A percentile compares a stretch with the other conserved stretches of the same genome.
phyloP scores from a whole-genome alignment of 23 tunicate genomes.

The Styela clava region DNA sequence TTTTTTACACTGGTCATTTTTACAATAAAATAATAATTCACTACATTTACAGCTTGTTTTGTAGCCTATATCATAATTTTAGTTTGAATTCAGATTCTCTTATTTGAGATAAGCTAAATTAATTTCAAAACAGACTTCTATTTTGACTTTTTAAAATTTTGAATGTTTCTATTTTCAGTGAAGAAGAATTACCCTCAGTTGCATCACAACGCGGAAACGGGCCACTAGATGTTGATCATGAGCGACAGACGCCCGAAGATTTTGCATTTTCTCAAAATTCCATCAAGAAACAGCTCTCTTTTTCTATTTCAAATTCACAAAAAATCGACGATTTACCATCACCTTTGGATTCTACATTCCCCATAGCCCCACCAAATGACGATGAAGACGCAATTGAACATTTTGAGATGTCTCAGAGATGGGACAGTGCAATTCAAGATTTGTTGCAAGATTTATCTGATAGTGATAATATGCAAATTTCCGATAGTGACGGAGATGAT shows the following conservation, averaged over 20 bases:
- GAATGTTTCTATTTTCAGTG: not conserved
- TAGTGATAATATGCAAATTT: not conserved
- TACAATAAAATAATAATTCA: too few species aligned
- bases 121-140: too few species aligned
- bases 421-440: conserved; percentile 83
- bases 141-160: too few species aligned
- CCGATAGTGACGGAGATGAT: conserved; percentile 14
- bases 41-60: too few species aligned
- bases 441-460: conserved; percentile 28
- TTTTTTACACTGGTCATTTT: too few species aligned
- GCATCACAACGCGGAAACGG: conserved; percentile 38
- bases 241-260: conserved; percentile 8
- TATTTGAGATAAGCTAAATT: too few species aligned
- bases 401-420: conserved; percentile 66
- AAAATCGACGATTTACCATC: not conserved
- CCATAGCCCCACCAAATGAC: not conserved
- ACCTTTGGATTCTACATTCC: conserved; percentile 3
- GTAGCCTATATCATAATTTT: too few species aligned
- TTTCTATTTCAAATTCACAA: not conserved
- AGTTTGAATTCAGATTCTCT: too few species aligned
- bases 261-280: not conserved
- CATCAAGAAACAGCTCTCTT: not conserved
- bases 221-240: conserved; percentile 16
- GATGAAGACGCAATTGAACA: conserved; percentile 42
- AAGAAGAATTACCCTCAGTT: not conserved